These are phyloP conservation scores for Gnathonemus echidnorhynchus DNA, from an alignment of 2,113 vertebrate species.

Conservation along the genomic window DNA sequence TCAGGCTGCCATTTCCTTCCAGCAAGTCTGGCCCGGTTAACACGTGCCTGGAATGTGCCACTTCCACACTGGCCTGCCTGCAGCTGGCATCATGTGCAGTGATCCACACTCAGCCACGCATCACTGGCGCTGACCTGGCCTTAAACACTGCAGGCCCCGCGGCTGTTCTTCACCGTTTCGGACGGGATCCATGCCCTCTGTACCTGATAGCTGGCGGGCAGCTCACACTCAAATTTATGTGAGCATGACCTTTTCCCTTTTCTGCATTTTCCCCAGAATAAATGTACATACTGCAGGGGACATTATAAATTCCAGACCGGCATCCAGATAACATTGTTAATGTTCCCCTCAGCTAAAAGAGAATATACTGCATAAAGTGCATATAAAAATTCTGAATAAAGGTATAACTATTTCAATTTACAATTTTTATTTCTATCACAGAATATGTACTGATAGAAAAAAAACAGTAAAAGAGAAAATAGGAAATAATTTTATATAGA, in stretches of 20 bases:
- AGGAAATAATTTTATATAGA: not conserved
- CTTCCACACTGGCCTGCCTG: not conserved
- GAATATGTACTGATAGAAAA: not conserved
- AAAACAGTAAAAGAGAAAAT: not conserved
- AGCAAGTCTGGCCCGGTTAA: not conserved
- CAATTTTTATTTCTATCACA: not conserved
- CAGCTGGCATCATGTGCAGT: not conserved
- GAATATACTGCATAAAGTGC: not conserved
- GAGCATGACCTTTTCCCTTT: not conserved
- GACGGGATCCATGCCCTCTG: not conserved
- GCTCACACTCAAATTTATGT: not conserved
- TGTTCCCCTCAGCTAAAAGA: not conserved
- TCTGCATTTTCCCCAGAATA: not conserved
- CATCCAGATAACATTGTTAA: not conserved
- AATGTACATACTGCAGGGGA: not conserved
- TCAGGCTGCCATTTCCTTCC: not conserved
- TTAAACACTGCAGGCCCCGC: not conserved
- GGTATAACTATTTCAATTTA: not conserved
- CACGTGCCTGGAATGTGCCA: slow-evolving; percentile 2
- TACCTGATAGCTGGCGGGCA: not conserved
- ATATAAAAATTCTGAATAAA: not conserved
- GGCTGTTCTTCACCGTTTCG: not conserved
- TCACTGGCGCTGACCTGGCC: not conserved
- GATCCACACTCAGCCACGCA: not conserved
- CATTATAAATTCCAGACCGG: not conserved